Conservation (phyloP, 2,888 invertebrate genomes). For the Yponomeuta malinellus region DNA sequence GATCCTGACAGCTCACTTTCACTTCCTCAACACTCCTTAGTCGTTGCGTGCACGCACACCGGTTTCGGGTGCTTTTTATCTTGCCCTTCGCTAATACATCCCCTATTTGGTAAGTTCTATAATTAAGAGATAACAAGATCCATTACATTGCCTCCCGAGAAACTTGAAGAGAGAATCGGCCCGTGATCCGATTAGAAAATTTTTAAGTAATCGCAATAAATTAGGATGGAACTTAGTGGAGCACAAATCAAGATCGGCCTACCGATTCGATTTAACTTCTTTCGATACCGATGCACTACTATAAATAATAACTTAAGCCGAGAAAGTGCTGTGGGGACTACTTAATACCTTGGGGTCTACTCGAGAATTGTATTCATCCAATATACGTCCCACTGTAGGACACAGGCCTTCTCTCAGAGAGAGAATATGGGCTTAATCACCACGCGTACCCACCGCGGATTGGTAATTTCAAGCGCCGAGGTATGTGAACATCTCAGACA, state of each 20-base stretch:
- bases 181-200: constrained; percentile 19
- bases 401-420: too few relatives aligned
- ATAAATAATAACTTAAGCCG: constrained; percentile 63
- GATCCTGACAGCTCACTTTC: too few relatives aligned
- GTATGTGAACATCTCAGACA: too few relatives aligned
- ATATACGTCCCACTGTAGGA: too few relatives aligned
- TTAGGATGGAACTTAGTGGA: constrained; percentile 21
- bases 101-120: background rate
- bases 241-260: constrained; percentile 15
- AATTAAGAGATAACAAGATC: background rate
- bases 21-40: too few relatives aligned
- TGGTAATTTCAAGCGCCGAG: too few relatives aligned
- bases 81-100: too few relatives aligned
- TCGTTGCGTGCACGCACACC: too few relatives aligned
- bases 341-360: background rate
- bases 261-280: constrained; percentile 17
- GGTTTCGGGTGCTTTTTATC: too few relatives aligned
- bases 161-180: constrained; percentile 4
- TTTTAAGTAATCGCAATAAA: constrained; percentile 24
- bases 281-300: constrained; percentile 16
- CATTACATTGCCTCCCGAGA: background rate
- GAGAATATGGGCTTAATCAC: too few relatives aligned
- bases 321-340: constrained; percentile 44
- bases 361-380: constrained; percentile 19
- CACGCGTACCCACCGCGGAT: too few relatives aligned